Evolutionary conservation across 2,888 invertebrate species (phyloP).

Genomic region (Harpalus rufipes): DNA sequence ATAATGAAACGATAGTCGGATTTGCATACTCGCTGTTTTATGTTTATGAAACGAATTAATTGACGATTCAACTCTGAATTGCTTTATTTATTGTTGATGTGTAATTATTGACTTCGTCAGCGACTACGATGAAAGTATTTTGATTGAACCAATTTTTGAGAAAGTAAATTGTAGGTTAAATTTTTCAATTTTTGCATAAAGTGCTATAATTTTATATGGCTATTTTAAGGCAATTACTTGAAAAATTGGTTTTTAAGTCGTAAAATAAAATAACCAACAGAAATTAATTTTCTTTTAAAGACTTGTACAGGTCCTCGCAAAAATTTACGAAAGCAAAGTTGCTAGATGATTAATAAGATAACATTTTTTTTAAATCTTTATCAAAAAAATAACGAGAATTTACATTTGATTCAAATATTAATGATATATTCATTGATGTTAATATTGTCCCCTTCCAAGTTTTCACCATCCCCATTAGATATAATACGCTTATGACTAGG

Average conservation of each 20-base stretch:
- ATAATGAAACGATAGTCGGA: conserved; percentile 37
- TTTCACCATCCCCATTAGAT: too few relatives aligned
- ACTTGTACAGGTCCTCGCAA: conserved; percentile 3
- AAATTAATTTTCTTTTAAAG: conserved; percentile 39
- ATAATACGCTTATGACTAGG: too few relatives aligned
- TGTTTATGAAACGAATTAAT: conserved; percentile 35
- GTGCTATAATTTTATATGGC: conserved; percentile 27
- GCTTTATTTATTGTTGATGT: not conserved
- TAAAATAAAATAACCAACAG: conserved; percentile 33
- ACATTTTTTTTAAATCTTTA: too few relatives aligned
- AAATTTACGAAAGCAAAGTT: not conserved
- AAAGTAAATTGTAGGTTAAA: conserved; percentile 17
- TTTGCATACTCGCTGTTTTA: conserved; percentile 48
- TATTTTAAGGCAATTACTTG: conserved; percentile 30
- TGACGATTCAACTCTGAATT: conserved; percentile 7
- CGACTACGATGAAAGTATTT: conserved; percentile 1
- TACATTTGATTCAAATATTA: too few relatives aligned
- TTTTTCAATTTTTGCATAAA: conserved; percentile 43
- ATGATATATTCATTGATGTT: too few relatives aligned
- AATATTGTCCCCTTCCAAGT: too few relatives aligned
- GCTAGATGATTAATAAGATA: too few relatives aligned
- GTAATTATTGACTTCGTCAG: not conserved
- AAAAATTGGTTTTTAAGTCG: conserved; percentile 21
- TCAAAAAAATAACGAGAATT: too few relatives aligned
- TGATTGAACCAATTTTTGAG: conserved; percentile 5